Conservation (phyloP, 2,113 vertebrate species). For the Charina bottae region DNA sequence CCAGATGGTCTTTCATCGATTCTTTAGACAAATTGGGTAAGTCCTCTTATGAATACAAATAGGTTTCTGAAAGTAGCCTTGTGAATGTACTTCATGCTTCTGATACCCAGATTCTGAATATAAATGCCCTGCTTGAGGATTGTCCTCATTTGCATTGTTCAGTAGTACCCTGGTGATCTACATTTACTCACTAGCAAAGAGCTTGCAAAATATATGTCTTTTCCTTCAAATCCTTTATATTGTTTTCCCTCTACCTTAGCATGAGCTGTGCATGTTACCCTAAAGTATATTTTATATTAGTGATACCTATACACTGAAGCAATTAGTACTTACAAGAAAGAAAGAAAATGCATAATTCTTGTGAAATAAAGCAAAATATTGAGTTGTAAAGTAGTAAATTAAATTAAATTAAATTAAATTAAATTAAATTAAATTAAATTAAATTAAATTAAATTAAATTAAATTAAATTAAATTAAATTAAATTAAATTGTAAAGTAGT, state of each 20-base stretch:
- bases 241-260: slow-evolving; percentile 9
- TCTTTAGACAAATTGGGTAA: slow-evolving; percentile 51
- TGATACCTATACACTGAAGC: background rate
- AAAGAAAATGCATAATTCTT: background rate
- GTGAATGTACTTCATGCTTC: slow-evolving; percentile 55
- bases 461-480: too few relatives aligned
- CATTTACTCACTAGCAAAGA: slow-evolving; percentile 33
- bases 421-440: too few relatives aligned
- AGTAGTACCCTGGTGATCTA: background rate
- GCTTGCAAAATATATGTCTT: slow-evolving; percentile 39
- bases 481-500: background rate
- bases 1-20: slow-evolving; percentile 66
- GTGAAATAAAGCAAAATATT: slow-evolving; percentile 15
- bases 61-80: slow-evolving; percentile 46
- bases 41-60: slow-evolving; percentile 52
- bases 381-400: background rate
- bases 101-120: slow-evolving; percentile 43
- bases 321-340: slow-evolving; percentile 23
- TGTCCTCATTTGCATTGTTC: background rate
- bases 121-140: slow-evolving; percentile 46
- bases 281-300: slow-evolving; percentile 1
- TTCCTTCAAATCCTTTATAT: slow-evolving; percentile 3
- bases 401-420: too few relatives aligned
- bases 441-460: too few relatives aligned
- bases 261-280: background rate